Evolutionary conservation across 2,888 invertebrate species (phyloP), one percentile per base, ranked within the genome.

Genomic region (Abrostola tripartita): DNA sequence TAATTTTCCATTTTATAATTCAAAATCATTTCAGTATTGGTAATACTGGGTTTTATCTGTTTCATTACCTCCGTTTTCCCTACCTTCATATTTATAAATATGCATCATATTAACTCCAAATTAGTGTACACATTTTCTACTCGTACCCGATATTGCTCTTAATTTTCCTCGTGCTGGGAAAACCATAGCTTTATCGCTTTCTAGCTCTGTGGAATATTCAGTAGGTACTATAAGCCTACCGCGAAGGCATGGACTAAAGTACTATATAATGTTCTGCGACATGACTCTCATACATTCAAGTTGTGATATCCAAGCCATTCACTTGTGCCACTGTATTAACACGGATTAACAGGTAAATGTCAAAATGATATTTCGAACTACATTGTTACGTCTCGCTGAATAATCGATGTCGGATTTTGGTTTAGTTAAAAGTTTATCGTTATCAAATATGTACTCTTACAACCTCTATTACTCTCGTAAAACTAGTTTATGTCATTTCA

Each of bases 211-310:
- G 61, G 58, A 6, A 9, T 49, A 64, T 51, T 62, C 63, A 52
- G 41, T 52, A 52, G 49, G 55, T 60, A 61, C 37, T 35, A 12
- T 57, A 51, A n/a, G 40, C 38, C 10, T 41, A 40, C 11, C 14
- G 10, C 12, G 42, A 50, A 40, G 53, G 66, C 44, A 61, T 47
- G 56, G 47, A 63, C 50, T 57, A 37, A 68, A 63, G 52, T 70
- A 65, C 59, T 78, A 78, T 78, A 78, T 71, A 76, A 61, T 67
- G 72, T 52, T 66, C 59, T 51, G 14, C 54, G 55, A 55, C 60
- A 59, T 38, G 52, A 53, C 49, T 54, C 40, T 52, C 51, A 47
- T 54, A 64, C 73, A 78, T 76, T 67, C 61, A 63, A 57, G 59
- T 54, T 53, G 37, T 58, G 68, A 60, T 67, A 73, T 42, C 55